Base-by-base conservation (phyloP, 2,888 invertebrate species). In the Nemoura dubitans region DNA sequence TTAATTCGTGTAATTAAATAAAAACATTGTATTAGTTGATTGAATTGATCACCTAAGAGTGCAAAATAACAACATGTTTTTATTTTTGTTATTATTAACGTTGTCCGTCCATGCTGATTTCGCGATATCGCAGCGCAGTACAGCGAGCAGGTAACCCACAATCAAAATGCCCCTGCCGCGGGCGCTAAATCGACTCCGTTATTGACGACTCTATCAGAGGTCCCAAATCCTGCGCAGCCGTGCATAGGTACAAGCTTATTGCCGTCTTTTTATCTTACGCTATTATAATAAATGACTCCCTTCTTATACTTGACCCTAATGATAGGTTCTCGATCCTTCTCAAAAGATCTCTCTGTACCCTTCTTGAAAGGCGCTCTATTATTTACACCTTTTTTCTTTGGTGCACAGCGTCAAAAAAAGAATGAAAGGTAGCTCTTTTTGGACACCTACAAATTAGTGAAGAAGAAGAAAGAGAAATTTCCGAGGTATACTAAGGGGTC, bases 311-410 rank as follows among this genome's bases (percentile, higher is more conserved):
- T 59, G 59, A 59, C 59, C 59, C 59, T 83, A 76, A 76, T 30
- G 76, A 81, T 30, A 81, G 81, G 81, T 81, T 81, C 81, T 81
- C 81, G 36, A 81, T 30, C 36, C 36, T 81, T 29, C 81, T 81
- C 29, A 81, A 81, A 36, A 36, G 29, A 81, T 81, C 36, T 2
- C 36, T 81, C 36, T 81, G 29, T 81, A 30, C 36, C 36, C 36
- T 25, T 14, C 81, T 0, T 29, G 29, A 81, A 81, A 81, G 81
- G 81, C 36, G 81, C 78, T 43, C 78, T 80, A 77, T 86, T 86
- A 86, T 86, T 86, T 86, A 80, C 86, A 86, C 78, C 86, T 86
- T 86, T 81, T 86, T 86, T 26, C 77, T 80, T 42, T 76, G 78
- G 85, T 59, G 59, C 59, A 7, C 21, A 21, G 59, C 59, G 59